Percentiles rank a stretch among this genome's conserved stretches.
Evolutionary conservation across 2,888 invertebrate genomes (phyloP).

Genomic region (Himalopsyche tibetana): DNA sequence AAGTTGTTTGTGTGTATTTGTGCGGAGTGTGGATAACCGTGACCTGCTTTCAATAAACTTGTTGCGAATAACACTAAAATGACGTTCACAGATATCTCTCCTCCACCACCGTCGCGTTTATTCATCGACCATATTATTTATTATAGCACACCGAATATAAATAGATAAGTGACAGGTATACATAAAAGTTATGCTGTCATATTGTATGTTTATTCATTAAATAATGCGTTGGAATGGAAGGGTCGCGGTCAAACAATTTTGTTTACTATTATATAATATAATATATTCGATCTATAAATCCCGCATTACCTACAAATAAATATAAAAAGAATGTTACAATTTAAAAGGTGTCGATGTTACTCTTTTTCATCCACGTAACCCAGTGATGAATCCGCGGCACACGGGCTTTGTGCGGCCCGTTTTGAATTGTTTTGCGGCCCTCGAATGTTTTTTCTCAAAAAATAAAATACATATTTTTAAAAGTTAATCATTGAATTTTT

Average conservation of each 20-base stretch:
- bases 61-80: conserved; percentile 58
- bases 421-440: no score
- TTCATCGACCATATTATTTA: background rate
- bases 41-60: conserved; percentile 62
- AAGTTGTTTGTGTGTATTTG: conserved; percentile 26
- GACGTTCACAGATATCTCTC: conserved; percentile 15
- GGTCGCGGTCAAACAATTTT: conserved; percentile 1
- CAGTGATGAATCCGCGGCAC: no score
- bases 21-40: conserved; percentile 50
- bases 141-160: background rate
- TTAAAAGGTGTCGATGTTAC: no score
- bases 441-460: no score
- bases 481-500: no score
- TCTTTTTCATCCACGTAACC: no score
- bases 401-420: no score
- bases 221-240: background rate
- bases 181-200: background rate
- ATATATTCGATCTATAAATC: no score
- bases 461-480: no score
- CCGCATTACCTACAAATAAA: no score
- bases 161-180: background rate
- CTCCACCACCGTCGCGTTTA: background rate
- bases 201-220: background rate
- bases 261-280: background rate
- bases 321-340: no score